phyloP scores from a whole-genome alignment of 2,797 vertebrate species.

The Uromys caudimaculatus region DNA sequence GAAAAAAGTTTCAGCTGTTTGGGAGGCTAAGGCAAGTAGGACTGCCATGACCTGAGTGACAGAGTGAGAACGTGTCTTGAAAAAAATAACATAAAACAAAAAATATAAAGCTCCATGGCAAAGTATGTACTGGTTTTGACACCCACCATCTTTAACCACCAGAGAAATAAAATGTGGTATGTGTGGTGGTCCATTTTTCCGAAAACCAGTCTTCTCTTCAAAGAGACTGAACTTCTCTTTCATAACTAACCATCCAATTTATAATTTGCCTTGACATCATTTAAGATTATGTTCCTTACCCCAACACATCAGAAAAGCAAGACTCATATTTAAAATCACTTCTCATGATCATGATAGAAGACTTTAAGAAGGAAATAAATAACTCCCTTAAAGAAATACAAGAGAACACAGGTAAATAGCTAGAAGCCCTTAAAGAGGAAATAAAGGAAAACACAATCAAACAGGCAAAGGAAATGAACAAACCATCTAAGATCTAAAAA shows the following conservation, averaged over 20 bases:
- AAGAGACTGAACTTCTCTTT: neutral
- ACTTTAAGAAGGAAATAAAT: too few relatives aligned
- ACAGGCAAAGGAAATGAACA: too few relatives aligned
- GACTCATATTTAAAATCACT: too few relatives aligned
- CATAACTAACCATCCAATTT: neutral
- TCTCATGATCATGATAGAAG: too few relatives aligned
- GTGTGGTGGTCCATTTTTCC: neutral
- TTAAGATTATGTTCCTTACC: neutral
- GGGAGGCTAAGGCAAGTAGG: neutral
- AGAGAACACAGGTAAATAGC: too few relatives aligned
- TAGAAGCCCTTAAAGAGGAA: too few relatives aligned
- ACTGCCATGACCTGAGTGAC: neutral
- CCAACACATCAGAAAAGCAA: too few relatives aligned
- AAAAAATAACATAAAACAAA: neutral
- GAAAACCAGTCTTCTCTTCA: neutral
- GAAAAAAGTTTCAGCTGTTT: neutral
- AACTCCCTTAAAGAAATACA: too few relatives aligned
- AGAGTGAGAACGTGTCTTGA: too few relatives aligned
- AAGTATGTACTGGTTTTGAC: neutral
- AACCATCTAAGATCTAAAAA: too few relatives aligned
- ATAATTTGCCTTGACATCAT: neutral
- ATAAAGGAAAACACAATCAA: too few relatives aligned
- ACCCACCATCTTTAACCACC: neutral
- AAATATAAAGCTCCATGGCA: too few relatives aligned
- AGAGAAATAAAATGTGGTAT: neutral